Base-by-base conservation (phyloP, 2,888 invertebrate species). In the Aphidius colemani region DNA sequence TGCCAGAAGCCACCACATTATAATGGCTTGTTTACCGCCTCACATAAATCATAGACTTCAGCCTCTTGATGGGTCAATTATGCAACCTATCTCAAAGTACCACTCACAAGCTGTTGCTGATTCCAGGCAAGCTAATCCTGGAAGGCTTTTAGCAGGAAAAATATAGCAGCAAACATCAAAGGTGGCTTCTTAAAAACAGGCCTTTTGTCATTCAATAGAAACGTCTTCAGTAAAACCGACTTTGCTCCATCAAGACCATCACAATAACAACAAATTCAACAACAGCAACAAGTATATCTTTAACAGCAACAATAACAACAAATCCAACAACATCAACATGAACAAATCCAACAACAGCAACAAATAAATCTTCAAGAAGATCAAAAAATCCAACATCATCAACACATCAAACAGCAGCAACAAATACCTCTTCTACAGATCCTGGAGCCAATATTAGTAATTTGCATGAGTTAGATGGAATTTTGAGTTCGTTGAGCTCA, bases 231-330 rank as follows among this genome's bases (percentile, higher is more conserved):
- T 3, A n/a, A 7, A 10, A n/a, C 9, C 4, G 45, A 46, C 45
- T 46, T 46, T n/a, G n/a, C n/a, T 9, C 45, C 45, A 46, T 46
- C 45, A 46, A 46, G n/a, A n/a, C n/a, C n/a, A n/a, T n/a, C n/a
- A n/a, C n/a, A n/a, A n/a, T n/a, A n/a, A n/a, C n/a, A n/a, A n/a
- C n/a, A n/a, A n/a, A n/a, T n/a, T n/a, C n/a, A n/a, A n/a, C n/a
- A n/a, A n/a, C n/a, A n/a, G n/a, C n/a, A n/a, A n/a, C n/a, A n/a
- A n/a, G n/a, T n/a, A n/a, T n/a, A n/a, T n/a, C n/a, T n/a, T n/a
- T n/a, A n/a, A n/a, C n/a, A n/a, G n/a, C n/a, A n/a, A n/a, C n/a
- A n/a, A n/a, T n/a, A n/a, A n/a, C n/a, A n/a, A n/a, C n/a, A n/a
- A n/a, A n/a, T n/a, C n/a, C n/a, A n/a, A n/a, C n/a, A n/a, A n/a